Base-by-base conservation (phyloP, 2,888 invertebrate species). In the Tetranychus piercei region DNA sequence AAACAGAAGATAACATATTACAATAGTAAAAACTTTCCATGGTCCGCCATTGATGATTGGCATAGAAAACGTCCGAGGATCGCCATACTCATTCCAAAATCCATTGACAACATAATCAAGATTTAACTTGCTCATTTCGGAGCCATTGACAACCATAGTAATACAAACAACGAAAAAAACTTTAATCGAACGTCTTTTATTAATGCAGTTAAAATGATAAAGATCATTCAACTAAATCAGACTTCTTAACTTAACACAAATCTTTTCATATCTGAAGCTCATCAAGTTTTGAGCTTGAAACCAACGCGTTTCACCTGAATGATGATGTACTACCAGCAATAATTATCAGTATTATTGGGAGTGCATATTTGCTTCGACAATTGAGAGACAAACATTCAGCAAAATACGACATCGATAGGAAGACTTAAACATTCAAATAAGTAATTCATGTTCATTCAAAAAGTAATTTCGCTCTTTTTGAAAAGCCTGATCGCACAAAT, bases 21-120 rank as follows among this genome's bases (percentile, higher is more conserved):
- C 71, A 7, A 75, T 73, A 44, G 65, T 43, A 6, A 74, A 71
- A 34, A 73, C 73, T 55, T 44, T 55, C 75, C 75, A 75, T n/a
- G 75, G 75, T 18, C 75, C 75, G 20, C 73, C 75, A 8, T 67
- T 18, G n/a, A 75, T 75, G 9, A 75, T 34, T 15, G 75, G 75
- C 43, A 74, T 43, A 18, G 69, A 69, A 20, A 34, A 22, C n/a
- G 72, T 67, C 7, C 75, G n/a, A 6, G 71, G 75, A 65, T 75
- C 73, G 44, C 75, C 75, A 44, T 44, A 20, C 23, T 75, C 75
- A 22, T 75, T 45, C 75, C 75, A 75, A 45, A 71, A 71, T n/a
- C 23, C 72, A 44, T 23, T 34, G 43, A 44, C n/a, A 23, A 43
- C 9, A 44, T 71, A 71, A 55, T 55, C 55, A 55, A 55, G 55